These are phyloP conservation scores for Morus bassanus DNA, from an alignment of 2,797 vertebrate species.

Conservation along the genomic window DNA sequence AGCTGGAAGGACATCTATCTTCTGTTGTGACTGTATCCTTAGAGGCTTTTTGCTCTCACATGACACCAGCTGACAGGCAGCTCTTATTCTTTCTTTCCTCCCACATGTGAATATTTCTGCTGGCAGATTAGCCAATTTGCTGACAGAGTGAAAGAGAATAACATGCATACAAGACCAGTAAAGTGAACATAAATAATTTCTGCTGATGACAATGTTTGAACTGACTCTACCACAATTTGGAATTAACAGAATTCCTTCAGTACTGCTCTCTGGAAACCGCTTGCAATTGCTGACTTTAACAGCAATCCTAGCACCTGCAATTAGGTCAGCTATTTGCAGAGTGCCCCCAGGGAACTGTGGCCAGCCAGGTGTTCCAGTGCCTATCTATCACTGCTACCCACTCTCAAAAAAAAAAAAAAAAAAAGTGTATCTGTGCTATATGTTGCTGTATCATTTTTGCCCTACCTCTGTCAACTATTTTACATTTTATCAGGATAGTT, in stretches of 20 bases:
- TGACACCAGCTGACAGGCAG: background rate
- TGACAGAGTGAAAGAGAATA: background rate
- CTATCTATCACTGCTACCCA: background rate
- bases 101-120: background rate
- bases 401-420: background rate
- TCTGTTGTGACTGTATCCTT: background rate
- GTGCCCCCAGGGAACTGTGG: background rate
- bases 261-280: background rate
- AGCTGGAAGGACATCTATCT: background rate
- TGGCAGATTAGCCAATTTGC: background rate
- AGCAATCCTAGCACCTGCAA: conserved; percentile 17
- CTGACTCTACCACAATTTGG: background rate
- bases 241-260: background rate
- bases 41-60: background rate
- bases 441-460: background rate
- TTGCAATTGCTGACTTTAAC: conserved; percentile 4
- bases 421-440: background rate
- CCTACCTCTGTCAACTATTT: background rate
- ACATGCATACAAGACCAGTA: background rate
- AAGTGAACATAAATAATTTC: background rate
- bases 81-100: background rate
- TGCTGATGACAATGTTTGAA: background rate
- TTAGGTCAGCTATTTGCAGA: conserved; percentile 52
- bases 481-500: background rate
- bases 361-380: conserved; percentile 27